phyloP scores from a whole-genome alignment of 2,888 invertebrate genomes.

The Actias luna region DNA sequence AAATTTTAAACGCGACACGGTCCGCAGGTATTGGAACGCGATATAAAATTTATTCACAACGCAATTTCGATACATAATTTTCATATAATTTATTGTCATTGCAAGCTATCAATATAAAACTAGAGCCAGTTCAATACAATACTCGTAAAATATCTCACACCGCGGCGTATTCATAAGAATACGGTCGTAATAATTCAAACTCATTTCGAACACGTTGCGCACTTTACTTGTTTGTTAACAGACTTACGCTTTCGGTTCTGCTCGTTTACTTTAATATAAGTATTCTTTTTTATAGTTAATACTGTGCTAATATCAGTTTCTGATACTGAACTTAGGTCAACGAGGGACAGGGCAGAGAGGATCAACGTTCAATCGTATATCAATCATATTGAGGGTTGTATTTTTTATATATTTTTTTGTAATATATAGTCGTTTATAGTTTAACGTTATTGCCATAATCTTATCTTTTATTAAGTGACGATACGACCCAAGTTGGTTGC shows the following conservation, averaged over 20 bases:
- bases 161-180: not conserved
- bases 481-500: too few species aligned
- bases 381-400: too few species aligned
- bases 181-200: conserved; percentile 4
- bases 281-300: too few species aligned
- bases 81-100: conserved; percentile 26
- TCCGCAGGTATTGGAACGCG: not conserved
- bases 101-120: conserved; percentile 7
- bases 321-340: too few species aligned
- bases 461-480: too few species aligned
- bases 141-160: conserved; percentile 9
- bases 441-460: too few species aligned
- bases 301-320: too few species aligned
- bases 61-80: conserved; percentile 25
- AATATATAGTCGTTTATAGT: too few species aligned
- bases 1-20: not conserved
- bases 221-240: not conserved
- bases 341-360: too few species aligned
- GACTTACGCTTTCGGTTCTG: not conserved
- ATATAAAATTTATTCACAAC: not conserved
- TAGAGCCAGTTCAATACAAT: conserved; percentile 8
- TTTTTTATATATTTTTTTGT: too few species aligned
- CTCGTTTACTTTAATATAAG: not conserved
- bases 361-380: too few species aligned
- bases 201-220: not conserved